These are phyloP conservation scores for Morphnarchus princeps DNA, from an alignment of 2,113 vertebrate species.

Conservation along the genomic window DNA sequence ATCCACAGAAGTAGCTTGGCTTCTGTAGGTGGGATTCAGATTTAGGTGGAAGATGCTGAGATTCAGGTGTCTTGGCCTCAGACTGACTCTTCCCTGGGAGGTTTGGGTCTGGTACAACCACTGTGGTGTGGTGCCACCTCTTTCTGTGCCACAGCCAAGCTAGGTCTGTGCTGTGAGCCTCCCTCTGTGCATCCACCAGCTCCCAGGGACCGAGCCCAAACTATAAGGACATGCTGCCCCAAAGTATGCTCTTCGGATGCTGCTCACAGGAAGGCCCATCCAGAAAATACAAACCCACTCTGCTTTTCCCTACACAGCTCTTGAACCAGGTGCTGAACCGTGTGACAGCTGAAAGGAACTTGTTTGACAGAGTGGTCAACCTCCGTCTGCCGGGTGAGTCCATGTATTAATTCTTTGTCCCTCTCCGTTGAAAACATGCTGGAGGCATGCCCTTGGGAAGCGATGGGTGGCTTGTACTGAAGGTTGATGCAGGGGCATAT, in stretches of 20 bases:
- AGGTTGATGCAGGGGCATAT: not conserved
- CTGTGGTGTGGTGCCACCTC: not conserved
- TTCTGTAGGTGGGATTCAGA: not conserved
- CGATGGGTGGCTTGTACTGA: not conserved
- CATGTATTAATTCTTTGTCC: not conserved
- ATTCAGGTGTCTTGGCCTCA: not conserved
- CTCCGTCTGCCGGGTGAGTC: slow-evolving; percentile 78
- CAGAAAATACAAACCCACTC: not conserved
- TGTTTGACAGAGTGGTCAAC: slow-evolving; percentile 89
- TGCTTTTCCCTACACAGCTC: slow-evolving; percentile 70
- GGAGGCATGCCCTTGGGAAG: not conserved
- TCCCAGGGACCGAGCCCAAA: fast-evolving
- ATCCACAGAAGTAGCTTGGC: not conserved
- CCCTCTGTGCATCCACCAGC: not conserved
- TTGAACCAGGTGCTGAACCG: slow-evolving; percentile 89
- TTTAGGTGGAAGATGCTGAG: not conserved
- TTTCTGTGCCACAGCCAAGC: not conserved
- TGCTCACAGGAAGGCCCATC: not conserved
- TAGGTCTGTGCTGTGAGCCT: not conserved
- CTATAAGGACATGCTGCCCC: not conserved
- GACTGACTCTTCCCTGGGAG: not conserved
- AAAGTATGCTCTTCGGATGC: not conserved
- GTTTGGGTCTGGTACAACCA: not conserved
- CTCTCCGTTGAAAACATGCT: fast-evolving
- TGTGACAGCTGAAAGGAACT: slow-evolving; percentile 87